Evolutionary conservation across 2,113 vertebrate species (phyloP), one percentile per base, ranked within the genome.

Genomic region (Vicugna pacos): DNA sequence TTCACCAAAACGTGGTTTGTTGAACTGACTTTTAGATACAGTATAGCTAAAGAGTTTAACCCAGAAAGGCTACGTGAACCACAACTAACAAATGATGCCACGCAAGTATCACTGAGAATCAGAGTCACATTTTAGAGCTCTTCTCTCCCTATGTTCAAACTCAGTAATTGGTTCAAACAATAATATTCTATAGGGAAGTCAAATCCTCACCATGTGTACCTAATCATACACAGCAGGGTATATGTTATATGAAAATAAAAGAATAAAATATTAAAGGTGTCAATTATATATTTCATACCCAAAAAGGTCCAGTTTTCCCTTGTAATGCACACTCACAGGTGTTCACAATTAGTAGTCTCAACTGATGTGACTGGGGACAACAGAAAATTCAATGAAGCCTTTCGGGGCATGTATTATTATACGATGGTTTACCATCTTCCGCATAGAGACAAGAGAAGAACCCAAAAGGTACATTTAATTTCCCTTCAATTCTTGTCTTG

Each of bases 171-270:
- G 35, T 62, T 20, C 8, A 46, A 79, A 28, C 1, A 48, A 12
- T 16, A 8, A 35, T 79, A 65, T 62, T 70, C 82, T 56, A 60
- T 24, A 54, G 77, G 30, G 35, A 2, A 89, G 15, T 8, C 46
- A 83, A 89, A n/a, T 65, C 38, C 38, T 65, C 48, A 50, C 12
- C 32, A 56, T 69, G 0, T 56, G 16, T 46, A 5, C 2, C 24
- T 3, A 19, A 86, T 20, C 38, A 42, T 5, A n/a, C 4, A 73
- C 1, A 14, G 10, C 2, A 52, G 1, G 17, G 12, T 12, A 17
- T 30, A 0, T 46, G 3, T 26, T 8, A 12, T 26, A 52, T 17
- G 13, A 84, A 62, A 50, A 77, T 13, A 50, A 76, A 73, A 58
- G 48, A 80, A 26, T 48, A 30, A 69, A 54, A 4, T 42, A 14